Percentiles rank a stretch among this genome's conserved stretches.
phyloP scores from a whole-genome alignment of 2,888 invertebrate genomes.

The Agrenia bidenticulata region DNA sequence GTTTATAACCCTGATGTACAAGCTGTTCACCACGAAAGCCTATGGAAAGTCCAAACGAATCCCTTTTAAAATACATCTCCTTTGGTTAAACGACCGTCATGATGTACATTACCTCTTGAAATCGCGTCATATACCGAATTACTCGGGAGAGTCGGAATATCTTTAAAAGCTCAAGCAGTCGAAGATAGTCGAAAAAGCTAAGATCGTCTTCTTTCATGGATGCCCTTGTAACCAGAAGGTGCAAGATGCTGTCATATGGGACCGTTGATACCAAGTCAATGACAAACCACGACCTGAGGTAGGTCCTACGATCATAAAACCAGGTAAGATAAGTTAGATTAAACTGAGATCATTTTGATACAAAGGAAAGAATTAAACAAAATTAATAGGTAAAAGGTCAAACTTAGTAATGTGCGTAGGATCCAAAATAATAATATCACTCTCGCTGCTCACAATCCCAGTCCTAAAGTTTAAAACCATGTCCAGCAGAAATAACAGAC shows the following conservation, averaged over 20 bases:
- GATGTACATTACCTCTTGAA: slow-evolving; percentile 33
- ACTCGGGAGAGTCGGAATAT: slow-evolving; percentile 41
- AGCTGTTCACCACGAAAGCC: slow-evolving; percentile 31
- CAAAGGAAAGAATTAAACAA: no score
- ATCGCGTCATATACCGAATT: slow-evolving; percentile 34
- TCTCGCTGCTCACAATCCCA: slow-evolving; percentile 23
- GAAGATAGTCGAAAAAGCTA: slow-evolving; percentile 29
- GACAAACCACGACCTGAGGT: slow-evolving; percentile 37
- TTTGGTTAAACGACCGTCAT: slow-evolving; percentile 1
- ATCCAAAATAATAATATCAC: slow-evolving; percentile 37
- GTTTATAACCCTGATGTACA: slow-evolving; percentile 39
- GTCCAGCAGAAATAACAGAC: slow-evolving; percentile 35
- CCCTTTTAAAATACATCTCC: no score
- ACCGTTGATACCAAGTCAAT: slow-evolving; percentile 40
- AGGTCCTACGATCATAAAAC: slow-evolving; percentile 24
- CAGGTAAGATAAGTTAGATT: neutral
- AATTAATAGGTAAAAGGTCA: no score
- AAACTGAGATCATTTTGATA: no score
- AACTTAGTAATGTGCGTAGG: slow-evolving; percentile 27
- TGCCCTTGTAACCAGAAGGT: slow-evolving; percentile 3
- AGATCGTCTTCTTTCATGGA: slow-evolving; percentile 3
- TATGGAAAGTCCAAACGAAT: slow-evolving; percentile 7
- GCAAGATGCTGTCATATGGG: slow-evolving; percentile 37
- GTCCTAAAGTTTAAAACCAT: slow-evolving; percentile 43
- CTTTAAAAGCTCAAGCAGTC: slow-evolving; percentile 38